These are phyloP conservation scores for Poecile atricapillus DNA, from an alignment of 2,113 vertebrate genomes.

Conservation along the genomic window DNA sequence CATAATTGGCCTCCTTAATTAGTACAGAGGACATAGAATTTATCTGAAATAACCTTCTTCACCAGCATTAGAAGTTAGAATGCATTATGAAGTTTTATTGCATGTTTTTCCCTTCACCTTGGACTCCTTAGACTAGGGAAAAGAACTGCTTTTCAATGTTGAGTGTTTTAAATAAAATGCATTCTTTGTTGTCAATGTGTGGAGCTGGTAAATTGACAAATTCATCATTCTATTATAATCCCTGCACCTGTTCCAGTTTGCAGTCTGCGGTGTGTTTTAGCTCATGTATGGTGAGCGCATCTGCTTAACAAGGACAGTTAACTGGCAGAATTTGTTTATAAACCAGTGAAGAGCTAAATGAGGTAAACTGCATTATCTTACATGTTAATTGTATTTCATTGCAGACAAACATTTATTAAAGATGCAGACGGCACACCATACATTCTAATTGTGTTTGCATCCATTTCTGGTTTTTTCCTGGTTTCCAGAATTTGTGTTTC, in stretches of 20 bases:
- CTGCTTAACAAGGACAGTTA: constrained; percentile 70
- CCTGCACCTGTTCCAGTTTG: constrained; percentile 72
- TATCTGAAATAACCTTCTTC: background rate
- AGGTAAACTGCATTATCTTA: constrained; percentile 75
- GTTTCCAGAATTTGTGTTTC: constrained; percentile 43
- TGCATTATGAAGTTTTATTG: background rate
- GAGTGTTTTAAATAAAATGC: constrained; percentile 31
- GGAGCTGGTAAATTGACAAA: constrained; percentile 55
- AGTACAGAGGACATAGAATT: background rate
- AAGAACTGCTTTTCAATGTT: background rate
- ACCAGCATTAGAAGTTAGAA: background rate
- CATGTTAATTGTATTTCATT: constrained; percentile 75
- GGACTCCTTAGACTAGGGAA: background rate
- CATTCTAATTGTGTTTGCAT: constrained; percentile 72
- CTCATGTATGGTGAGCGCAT: constrained; percentile 60
- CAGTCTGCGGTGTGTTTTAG: constrained; percentile 45
- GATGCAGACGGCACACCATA: constrained; percentile 64
- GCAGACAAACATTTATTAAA: constrained; percentile 75
- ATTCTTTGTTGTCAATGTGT: constrained; percentile 23
- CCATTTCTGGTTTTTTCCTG: constrained; percentile 62
- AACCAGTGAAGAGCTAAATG: constrained; percentile 73
- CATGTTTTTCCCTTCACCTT: background rate
- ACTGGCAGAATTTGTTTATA: constrained; percentile 77
- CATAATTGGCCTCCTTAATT: background rate
- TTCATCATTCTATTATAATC: constrained; percentile 45